A percentile compares a stretch with the other conserved stretches of the same genome.
These are phyloP conservation scores for Smutsia gigantea DNA, from an alignment of 2,797 vertebrate genomes.

Conservation along the genomic window DNA sequence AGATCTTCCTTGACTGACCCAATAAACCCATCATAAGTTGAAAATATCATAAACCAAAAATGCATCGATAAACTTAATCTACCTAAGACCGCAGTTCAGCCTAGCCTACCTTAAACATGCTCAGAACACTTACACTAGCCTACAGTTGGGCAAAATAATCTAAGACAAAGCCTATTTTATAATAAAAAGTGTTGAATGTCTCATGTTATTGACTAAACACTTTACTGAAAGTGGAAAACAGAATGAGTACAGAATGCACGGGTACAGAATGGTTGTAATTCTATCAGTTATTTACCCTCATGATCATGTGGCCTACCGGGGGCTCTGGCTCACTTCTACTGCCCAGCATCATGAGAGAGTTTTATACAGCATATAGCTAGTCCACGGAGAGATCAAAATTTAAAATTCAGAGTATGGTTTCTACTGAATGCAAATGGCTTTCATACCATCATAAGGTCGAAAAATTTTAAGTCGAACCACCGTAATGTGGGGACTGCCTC, in stretches of 20 bases:
- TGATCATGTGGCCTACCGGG: neutral
- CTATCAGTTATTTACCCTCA: neutral
- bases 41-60: neutral
- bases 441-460: neutral
- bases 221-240: neutral
- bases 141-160: neutral
- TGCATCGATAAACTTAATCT: neutral
- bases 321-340: too few species aligned
- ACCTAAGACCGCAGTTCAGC: neutral
- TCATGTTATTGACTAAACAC: neutral
- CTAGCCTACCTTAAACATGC: neutral
- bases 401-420: neutral
- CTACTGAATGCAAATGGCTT: neutral
- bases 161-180: neutral
- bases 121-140: neutral
- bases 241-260: neutral
- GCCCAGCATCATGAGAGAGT: neutral
- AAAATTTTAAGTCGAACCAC: neutral
- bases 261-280: neutral
- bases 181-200: too few species aligned
- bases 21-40: neutral
- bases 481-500: neutral
- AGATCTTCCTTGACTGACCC: neutral
- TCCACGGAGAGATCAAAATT: neutral
- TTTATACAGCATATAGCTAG: neutral